phyloP scores from a whole-genome alignment of 2,888 invertebrate species.

The Galerucella calmariensis region DNA sequence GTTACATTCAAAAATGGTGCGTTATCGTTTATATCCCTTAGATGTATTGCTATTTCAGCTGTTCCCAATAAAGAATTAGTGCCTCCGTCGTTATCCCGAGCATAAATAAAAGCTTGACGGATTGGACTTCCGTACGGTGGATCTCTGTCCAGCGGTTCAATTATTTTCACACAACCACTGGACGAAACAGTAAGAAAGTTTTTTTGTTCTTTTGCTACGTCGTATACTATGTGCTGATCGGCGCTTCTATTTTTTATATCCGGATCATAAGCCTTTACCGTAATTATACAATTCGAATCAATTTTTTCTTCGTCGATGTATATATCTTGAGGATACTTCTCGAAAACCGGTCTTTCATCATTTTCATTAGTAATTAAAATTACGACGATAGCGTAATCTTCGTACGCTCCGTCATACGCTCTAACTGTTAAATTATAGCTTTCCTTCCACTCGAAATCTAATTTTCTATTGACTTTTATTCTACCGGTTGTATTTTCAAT shows the following conservation, averaged over 20 bases:
- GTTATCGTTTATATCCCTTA: slow-evolving; percentile 93
- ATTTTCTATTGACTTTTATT: slow-evolving; percentile 79
- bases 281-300: slow-evolving; percentile 77
- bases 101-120: slow-evolving; percentile 81
- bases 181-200: slow-evolving; percentile 79
- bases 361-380: slow-evolving; percentile 91
- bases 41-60: slow-evolving; percentile 74
- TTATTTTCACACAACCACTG: slow-evolving; percentile 78
- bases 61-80: slow-evolving; percentile 73
- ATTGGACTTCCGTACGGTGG: slow-evolving; percentile 85
- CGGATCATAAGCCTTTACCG: slow-evolving; percentile 84
- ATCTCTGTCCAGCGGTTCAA: slow-evolving; percentile 88
- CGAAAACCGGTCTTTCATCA: slow-evolving; percentile 90
- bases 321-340: slow-evolving; percentile 75
- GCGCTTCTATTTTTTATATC: slow-evolving; percentile 82
- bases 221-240: slow-evolving; percentile 83
- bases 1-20: slow-evolving; percentile 86
- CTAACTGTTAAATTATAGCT: slow-evolving; percentile 85
- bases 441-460: slow-evolving; percentile 89
- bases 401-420: slow-evolving; percentile 86
- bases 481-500: slow-evolving; percentile 88
- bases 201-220: slow-evolving; percentile 77
- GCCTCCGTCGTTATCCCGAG: slow-evolving; percentile 80
- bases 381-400: slow-evolving; percentile 84
- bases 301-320: slow-evolving; percentile 85